These are phyloP conservation scores for Cantharis flavilabris DNA, from an alignment of 2,888 invertebrate species.

Conservation along the genomic window DNA sequence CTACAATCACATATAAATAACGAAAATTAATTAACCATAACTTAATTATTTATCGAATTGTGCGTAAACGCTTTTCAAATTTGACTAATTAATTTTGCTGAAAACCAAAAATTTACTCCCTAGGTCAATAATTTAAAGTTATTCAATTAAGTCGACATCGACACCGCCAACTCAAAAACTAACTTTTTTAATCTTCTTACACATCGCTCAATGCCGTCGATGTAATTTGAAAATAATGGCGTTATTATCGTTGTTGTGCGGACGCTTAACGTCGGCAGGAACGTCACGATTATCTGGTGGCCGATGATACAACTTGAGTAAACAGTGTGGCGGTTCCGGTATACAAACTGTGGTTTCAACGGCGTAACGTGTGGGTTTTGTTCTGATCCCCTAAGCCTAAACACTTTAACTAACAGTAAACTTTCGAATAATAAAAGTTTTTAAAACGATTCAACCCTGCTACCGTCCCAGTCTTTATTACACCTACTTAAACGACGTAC, in stretches of 20 bases:
- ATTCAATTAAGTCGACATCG: no score
- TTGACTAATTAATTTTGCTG: neutral
- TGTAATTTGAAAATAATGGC: constrained; percentile 44
- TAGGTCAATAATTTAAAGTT: no score
- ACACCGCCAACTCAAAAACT: neutral
- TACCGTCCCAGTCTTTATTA: neutral
- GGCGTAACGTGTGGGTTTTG: constrained; percentile 21
- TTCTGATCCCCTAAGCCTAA: neutral
- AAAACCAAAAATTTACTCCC: neutral
- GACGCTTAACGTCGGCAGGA: constrained; percentile 37
- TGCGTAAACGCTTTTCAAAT: neutral
- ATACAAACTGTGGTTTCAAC: constrained; percentile 20
- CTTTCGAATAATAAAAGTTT: neutral
- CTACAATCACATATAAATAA: neutral
- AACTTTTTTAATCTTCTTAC: neutral
- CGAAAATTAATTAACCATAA: neutral
- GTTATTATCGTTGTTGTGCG: constrained; percentile 42
- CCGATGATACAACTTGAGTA: constrained; percentile 41
- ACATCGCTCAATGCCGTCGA: constrained; percentile 21
- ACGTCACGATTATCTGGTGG: constrained; percentile 42
- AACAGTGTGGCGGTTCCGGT: constrained; percentile 34
- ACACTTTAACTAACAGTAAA: neutral
- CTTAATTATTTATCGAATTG: neutral
- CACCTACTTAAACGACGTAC: neutral
- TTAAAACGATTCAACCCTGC: neutral